A percentile compares a stretch with the other conserved stretches of the same genome.
These are phyloP conservation scores for Ceratoteleas bidentatus DNA, from an alignment of 1,140 invertebrate species.

Conservation along the genomic window DNA sequence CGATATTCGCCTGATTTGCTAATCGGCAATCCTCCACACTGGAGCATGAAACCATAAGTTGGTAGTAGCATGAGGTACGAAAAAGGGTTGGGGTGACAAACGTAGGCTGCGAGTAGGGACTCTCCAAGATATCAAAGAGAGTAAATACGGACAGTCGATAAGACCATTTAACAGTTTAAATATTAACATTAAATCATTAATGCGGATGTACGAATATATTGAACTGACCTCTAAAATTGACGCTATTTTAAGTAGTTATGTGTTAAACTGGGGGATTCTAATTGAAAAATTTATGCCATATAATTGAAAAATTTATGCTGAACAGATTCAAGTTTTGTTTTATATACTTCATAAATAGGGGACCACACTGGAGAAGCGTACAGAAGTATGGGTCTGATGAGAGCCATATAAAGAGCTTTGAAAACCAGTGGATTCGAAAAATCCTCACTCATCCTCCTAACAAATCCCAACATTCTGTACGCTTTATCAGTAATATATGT, in stretches of 20 bases:
- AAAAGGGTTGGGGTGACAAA: too few relatives aligned
- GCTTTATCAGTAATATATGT: neutral
- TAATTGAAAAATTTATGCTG: conserved; percentile 6
- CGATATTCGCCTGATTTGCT: too few relatives aligned
- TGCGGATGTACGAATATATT: neutral
- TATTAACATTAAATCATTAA: neutral
- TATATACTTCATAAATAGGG: neutral
- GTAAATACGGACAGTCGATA: neutral
- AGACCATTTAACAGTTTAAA: neutral
- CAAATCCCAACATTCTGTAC: neutral
- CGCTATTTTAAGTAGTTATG: neutral
- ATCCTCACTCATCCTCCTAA: neutral
- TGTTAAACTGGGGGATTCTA: neutral
- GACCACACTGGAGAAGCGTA: neutral
- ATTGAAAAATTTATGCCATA: neutral
- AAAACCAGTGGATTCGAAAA: neutral
- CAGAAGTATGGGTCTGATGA: conserved; percentile 8
- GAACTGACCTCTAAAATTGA: neutral
- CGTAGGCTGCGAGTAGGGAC: neutral
- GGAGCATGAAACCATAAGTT: too few relatives aligned
- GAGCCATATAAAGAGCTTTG: neutral
- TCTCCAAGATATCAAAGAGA: neutral
- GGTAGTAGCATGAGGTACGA: too few relatives aligned
- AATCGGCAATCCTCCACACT: too few relatives aligned
- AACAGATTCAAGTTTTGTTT: neutral